A percentile compares a stretch with the other conserved stretches of the same genome.
These are phyloP conservation scores for Pocillopora verrucosa DNA, from an alignment of 64 coral and sea anemone genomes.

Conservation along the genomic window DNA sequence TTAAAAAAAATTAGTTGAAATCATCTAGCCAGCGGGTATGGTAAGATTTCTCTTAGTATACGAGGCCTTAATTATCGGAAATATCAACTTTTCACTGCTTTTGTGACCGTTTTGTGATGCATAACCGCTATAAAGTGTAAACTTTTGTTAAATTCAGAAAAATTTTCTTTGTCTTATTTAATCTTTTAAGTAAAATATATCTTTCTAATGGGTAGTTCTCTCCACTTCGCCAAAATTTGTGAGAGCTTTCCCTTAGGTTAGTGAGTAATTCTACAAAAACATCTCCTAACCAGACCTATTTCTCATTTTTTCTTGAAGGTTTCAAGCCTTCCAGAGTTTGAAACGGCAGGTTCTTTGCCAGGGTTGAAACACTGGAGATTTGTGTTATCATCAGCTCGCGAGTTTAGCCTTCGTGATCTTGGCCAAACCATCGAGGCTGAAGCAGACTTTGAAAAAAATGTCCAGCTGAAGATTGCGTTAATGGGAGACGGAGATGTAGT, in stretches of 20 bases:
- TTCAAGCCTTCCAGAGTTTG: constrained; percentile 69
- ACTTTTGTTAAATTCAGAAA: not conserved
- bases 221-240: no score
- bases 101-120: no score
- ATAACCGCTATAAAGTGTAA: no score
- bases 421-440: constrained; percentile 52
- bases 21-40: no score
- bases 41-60: no score
- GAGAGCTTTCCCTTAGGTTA: no score
- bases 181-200: not conserved
- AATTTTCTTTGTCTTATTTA: not conserved
- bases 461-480: constrained; percentile 69
- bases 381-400: constrained; percentile 51
- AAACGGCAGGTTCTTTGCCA: constrained; percentile 52
- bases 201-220: no score
- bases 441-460: constrained; percentile 44
- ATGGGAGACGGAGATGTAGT: constrained; percentile 60
- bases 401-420: constrained; percentile 22
- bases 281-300: not conserved
- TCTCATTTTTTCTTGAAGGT: constrained; percentile 43
- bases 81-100: no score
- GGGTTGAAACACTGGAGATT: constrained; percentile 73
- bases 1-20: no score
- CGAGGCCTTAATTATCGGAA: no score
- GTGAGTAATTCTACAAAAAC: not conserved